Evolutionary conservation across 2,113 vertebrate species (phyloP).

Genomic region (Macroglossus sobrinus): DNA sequence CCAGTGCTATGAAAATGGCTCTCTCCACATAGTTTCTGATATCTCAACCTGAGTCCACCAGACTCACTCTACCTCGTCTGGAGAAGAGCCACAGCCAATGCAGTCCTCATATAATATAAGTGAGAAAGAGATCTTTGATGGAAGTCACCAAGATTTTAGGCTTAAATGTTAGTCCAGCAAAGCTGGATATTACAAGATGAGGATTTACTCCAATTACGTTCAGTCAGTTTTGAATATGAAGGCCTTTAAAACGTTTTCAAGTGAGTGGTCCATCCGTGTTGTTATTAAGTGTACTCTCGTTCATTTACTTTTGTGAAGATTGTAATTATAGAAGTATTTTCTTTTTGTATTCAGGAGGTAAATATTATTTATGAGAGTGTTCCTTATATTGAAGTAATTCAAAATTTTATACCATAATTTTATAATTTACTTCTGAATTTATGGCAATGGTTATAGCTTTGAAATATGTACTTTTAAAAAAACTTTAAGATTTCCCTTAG

Average conservation of each 20-base stretch:
- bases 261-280: neutral
- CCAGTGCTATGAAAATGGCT: neutral
- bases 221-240: neutral
- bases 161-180: neutral
- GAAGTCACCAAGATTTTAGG: neutral
- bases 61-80: rapidly evolving
- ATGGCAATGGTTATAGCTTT: neutral
- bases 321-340: neutral
- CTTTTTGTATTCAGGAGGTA: neutral
- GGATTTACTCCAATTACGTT: neutral
- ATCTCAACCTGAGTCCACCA: neutral
- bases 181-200: neutral
- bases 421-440: neutral
- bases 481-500: neutral
- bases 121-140: neutral
- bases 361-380: neutral
- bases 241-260: neutral
- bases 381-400: neutral
- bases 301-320: neutral
- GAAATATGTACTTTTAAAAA: neutral
- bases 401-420: neutral
- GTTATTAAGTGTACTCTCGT: neutral
- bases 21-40: neutral
- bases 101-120: neutral
- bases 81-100: neutral